Base-by-base conservation (phyloP, 2,113 vertebrate genomes). In the Spizaetus ornatus region DNA sequence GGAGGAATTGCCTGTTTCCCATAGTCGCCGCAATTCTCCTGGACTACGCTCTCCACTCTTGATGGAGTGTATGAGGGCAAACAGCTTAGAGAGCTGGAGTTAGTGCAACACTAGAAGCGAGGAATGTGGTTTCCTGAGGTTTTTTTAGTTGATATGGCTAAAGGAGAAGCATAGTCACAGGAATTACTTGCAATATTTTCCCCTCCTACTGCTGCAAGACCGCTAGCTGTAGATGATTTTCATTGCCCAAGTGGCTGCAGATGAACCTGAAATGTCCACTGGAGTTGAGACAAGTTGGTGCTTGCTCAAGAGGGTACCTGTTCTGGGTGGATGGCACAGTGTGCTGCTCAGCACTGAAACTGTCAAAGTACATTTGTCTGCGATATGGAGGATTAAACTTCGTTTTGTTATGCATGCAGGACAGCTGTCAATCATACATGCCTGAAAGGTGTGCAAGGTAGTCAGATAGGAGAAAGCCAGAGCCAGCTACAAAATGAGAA, bases 371-470 rank as follows among this genome's bases (percentile, higher is more conserved):
- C 20, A n/a, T 90, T 87, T 87, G 9, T 40, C 86, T 80, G 38
- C 66, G 66, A 80, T 66, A 55, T 27, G 32, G 40, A 50, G 89
- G 40, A 47, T 81, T 80, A 67, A 77, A 86, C 50, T 90, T 61
- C 2, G 3, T 59, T 95, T 94, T 83, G 42, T 55, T 91, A 81
- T 82, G 85, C 79, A 13, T 83, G 58, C 67, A 82, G 78, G 96
- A 91, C 93, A 96, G 82, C 93, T 96, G 91, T 94, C 95, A 91
- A 87, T 97, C 93, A 81, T 56, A 77, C 2, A 17, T 73, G 89
- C 82, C 77, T 80, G 91, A 97, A 79, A 85, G n/a, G 48, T 94
- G 45, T 34, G 45, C 62, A 82, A 83, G 74, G 85, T 92, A 70
- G 55, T 83, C 82, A 95, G 88, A 77, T 7, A 83, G 66, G 42